phyloP scores from a whole-genome alignment of 2,888 invertebrate genomes.

The Panorpa germanica region DNA sequence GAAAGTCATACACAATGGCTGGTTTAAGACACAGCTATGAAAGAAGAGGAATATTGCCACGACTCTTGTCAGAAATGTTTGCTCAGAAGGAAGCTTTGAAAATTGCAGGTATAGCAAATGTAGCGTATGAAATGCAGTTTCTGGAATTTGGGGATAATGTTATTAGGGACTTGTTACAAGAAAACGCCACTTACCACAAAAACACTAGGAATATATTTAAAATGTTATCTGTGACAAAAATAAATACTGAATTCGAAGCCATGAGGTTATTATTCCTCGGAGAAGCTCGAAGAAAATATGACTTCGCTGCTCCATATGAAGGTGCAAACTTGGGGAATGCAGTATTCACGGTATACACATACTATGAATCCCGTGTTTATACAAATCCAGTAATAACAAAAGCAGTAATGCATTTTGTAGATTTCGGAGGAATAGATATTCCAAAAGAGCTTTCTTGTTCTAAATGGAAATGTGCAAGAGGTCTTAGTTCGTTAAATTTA shows the following conservation, averaged over 20 bases:
- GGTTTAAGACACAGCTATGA: neutral
- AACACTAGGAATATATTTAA: neutral
- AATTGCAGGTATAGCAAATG: neutral
- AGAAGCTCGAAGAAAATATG: no score
- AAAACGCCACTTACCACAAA: neutral
- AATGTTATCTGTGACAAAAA: no score
- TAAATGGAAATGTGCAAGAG: neutral
- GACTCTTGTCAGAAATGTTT: neutral
- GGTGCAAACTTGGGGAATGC: neutral
- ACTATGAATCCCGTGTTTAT: neutral
- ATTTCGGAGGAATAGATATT: neutral
- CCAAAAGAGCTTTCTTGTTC: neutral
- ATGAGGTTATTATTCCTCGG: no score
- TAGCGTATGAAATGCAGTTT: neutral
- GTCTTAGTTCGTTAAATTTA: neutral
- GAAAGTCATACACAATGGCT: neutral
- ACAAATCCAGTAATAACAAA: neutral
- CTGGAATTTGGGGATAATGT: neutral
- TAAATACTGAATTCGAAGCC: no score
- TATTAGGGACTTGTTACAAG: neutral
- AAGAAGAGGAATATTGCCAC: neutral
- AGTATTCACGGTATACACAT: neutral
- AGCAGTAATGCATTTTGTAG: neutral
- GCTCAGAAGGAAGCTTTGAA: neutral
- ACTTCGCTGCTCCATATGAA: neutral